Evolutionary conservation across 2,113 vertebrate genomes (phyloP).

Genomic region (Silurus meridionalis): DNA sequence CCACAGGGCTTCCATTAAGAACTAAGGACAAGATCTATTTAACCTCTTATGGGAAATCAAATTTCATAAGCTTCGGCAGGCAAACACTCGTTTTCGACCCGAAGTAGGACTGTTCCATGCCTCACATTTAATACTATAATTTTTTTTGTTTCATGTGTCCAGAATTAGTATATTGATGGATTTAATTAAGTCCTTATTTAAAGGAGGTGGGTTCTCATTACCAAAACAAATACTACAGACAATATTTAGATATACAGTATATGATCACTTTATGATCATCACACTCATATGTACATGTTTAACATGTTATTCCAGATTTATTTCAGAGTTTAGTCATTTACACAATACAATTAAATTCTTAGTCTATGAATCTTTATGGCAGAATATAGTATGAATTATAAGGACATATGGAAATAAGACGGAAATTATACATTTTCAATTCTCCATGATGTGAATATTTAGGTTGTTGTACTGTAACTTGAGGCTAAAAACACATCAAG

Average conservation of each 20-base stretch:
- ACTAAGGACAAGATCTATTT: slow-evolving; percentile 16
- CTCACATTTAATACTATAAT: too few species aligned
- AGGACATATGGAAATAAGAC: too few species aligned
- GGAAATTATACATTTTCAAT: neutral
- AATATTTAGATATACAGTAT: neutral
- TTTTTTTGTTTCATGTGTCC: neutral
- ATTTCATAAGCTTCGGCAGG: slow-evolving; percentile 1
- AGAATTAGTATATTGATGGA: neutral
- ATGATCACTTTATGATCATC: neutral
- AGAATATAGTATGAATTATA: too few species aligned
- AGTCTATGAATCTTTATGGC: too few species aligned
- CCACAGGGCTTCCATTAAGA: slow-evolving; percentile 28
- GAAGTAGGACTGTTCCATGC: neutral
- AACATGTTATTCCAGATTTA: too few species aligned
- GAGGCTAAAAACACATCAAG: neutral
- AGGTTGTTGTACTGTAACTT: neutral
- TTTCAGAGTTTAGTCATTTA: too few species aligned
- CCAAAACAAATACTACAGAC: neutral
- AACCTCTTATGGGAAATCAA: neutral
- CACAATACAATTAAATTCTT: too few species aligned
- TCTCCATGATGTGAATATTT: neutral
- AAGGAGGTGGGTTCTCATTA: neutral
- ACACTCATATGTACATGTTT: too few species aligned
- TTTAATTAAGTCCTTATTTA: neutral
- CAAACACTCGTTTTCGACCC: neutral